Percentiles rank a stretch among this genome's conserved stretches.
Evolutionary conservation across 2,888 invertebrate genomes (phyloP).

Genomic region (Lypha dubia): DNA sequence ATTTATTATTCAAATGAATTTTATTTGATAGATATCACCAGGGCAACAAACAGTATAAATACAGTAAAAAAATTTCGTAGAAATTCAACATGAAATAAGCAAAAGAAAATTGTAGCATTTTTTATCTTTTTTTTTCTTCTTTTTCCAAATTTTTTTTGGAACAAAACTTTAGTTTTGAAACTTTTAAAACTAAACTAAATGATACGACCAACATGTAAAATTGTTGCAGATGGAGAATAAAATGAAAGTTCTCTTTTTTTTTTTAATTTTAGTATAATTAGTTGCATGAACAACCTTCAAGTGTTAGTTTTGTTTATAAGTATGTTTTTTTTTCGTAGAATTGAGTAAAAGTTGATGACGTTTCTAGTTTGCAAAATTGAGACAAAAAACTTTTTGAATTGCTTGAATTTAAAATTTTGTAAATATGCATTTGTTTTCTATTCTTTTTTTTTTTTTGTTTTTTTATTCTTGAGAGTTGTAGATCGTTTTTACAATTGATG

Average conservation of each 20-base stretch:
- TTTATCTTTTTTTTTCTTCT: conserved; percentile 6
- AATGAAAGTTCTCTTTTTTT: conserved; percentile 30
- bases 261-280: conserved; percentile 32
- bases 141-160: conserved; percentile 31
- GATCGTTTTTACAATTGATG: not conserved
- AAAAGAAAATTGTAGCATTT: conserved; percentile 19
- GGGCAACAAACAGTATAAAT: conserved; percentile 65
- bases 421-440: not conserved
- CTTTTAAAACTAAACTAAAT: conserved; percentile 16
- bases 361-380: not conserved
- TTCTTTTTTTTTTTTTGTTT: not conserved
- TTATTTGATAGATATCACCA: conserved; percentile 75
- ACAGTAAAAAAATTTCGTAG: not conserved
- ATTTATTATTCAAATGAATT: conserved; percentile 51
- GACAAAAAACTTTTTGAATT: conserved; percentile 17
- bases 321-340: not conserved
- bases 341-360: not conserved
- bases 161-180: conserved; percentile 28
- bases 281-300: conserved; percentile 39
- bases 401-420: not conserved
- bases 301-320: conserved; percentile 21
- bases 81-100: not conserved
- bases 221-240: conserved; percentile 5
- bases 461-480: too few relatives aligned
- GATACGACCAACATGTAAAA: not conserved